A percentile compares a stretch with the other conserved stretches of the same genome.
These are phyloP conservation scores for Lochmaea crataegi DNA, from an alignment of 2,888 invertebrate genomes.

Conservation along the genomic window DNA sequence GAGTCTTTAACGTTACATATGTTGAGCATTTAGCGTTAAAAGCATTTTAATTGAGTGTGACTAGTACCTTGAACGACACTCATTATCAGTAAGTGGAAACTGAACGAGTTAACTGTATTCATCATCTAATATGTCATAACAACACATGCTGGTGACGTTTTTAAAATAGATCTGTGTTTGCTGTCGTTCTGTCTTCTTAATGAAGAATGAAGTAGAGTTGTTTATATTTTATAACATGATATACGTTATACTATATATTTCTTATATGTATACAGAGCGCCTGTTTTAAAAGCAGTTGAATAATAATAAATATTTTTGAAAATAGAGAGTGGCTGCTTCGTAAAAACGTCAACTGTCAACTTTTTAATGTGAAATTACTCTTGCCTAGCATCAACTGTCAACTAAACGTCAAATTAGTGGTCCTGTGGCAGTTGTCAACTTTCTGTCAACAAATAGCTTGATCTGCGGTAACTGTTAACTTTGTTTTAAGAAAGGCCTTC, in stretches of 20 bases:
- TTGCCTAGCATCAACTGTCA: no score
- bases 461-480: no score
- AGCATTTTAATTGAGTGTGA: conserved; percentile 41
- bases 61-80: conserved; percentile 34
- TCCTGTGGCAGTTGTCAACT: no score
- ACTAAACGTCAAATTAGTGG: no score
- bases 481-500: no score
- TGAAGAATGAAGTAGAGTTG: not conserved
- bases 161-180: conserved; percentile 26
- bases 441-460: no score
- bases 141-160: conserved; percentile 48
- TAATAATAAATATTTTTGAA: no score
- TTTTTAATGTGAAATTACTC: no score
- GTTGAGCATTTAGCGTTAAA: conserved; percentile 36
- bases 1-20: conserved; percentile 34
- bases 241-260: not conserved
- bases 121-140: conserved; percentile 52
- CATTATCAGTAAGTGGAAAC: conserved; percentile 39
- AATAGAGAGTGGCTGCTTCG: no score
- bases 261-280: not conserved
- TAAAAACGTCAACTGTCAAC: no score
- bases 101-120: conserved; percentile 43
- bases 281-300: not conserved
- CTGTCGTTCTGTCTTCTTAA: not conserved
- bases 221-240: not conserved